Evolutionary conservation across 23 tunicate genomes (phyloP), one percentile per base, ranked within the genome.

Genomic region (Ascidia mentula): DNA sequence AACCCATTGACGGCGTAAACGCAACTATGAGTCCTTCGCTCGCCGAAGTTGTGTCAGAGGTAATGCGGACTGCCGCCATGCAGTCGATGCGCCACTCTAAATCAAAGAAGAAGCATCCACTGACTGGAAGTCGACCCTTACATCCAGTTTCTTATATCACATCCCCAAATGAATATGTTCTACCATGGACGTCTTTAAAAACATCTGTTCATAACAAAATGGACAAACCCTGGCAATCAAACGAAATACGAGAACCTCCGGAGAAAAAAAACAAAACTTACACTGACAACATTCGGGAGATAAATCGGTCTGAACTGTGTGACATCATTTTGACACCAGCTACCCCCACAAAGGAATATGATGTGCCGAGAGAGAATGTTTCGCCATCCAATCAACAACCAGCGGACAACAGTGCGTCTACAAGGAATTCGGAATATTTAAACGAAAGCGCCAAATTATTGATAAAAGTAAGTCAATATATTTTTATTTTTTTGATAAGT

Each of bases 41-140:
- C 6, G 95, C 95, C 18, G 95, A 82, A 40, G 88, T 84, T 32
- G 88, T 89, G 35, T 89, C 88, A 0, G 95, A 79, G 59, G 95
- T 89, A 69, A 89, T 89, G 82, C 70, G 95, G 37, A 76, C 84
- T 37, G 95, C 95, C 37, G 95, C 88, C 1, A 89, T 89, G 60
- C 95, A 89, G 71, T 83, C 95, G 30, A 84, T 84, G 39, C 59
- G 61, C 18, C 76, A 87, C 2, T 36, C 77, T 9, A 70, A 84
- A 40, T 74, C 78, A n/a, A 18, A 28, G 46, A 75, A 84, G 22
- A 65, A 40, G 38, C 86, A 45, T 18, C 79, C 75, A 28, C 78
- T 89, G 30, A 59, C 95, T 22, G 79, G 78, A 31, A 84, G 88
- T 38, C 65, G 65, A 28, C 28, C 65, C 1, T 53, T 53, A 9